Percentiles rank a stretch among this genome's conserved stretches.
phyloP scores from a whole-genome alignment of 2,888 invertebrate genomes.

The Tenthredo mesomela region DNA sequence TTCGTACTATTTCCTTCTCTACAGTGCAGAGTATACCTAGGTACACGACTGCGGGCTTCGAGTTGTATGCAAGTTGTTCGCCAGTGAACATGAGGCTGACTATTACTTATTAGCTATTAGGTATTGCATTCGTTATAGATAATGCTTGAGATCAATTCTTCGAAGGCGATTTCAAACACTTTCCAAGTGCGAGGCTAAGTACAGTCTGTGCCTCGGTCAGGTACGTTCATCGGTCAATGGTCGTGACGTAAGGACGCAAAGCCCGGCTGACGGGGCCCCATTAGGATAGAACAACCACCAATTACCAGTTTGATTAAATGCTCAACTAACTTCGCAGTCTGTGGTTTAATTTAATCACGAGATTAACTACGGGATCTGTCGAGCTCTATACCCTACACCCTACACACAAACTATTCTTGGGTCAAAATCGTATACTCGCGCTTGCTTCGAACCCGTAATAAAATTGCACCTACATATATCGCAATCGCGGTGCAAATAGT shows the following conservation, averaged over 20 bases:
- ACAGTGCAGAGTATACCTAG: neutral
- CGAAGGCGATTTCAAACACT: conserved; percentile 49
- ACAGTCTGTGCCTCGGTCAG: conserved; percentile 50
- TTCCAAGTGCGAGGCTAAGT: conserved; percentile 50
- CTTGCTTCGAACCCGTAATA: neutral
- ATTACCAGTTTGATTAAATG: conserved; percentile 77
- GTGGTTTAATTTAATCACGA: conserved; percentile 76
- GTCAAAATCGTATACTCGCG: conserved; percentile 7
- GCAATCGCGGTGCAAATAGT: neutral
- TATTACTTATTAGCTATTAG: conserved; percentile 44
- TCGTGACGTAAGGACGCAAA: conserved; percentile 55
- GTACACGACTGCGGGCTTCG: neutral
- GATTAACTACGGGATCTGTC: conserved; percentile 71
- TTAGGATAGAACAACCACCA: conserved; percentile 75
- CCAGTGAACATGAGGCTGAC: neutral
- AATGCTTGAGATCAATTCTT: conserved; percentile 45
- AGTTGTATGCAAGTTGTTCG: neutral
- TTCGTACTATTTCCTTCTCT: neutral
- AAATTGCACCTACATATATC: neutral
- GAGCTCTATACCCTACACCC: neutral
- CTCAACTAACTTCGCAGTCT: conserved; percentile 76
- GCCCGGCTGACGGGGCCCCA: conserved; percentile 67
- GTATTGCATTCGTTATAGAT: conserved; percentile 47
- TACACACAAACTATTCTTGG: conserved; percentile 4
- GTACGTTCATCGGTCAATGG: conserved; percentile 70